Evolutionary conservation across 2,113 vertebrate genomes (phyloP).

Genomic region (Sciurus niger): DNA sequence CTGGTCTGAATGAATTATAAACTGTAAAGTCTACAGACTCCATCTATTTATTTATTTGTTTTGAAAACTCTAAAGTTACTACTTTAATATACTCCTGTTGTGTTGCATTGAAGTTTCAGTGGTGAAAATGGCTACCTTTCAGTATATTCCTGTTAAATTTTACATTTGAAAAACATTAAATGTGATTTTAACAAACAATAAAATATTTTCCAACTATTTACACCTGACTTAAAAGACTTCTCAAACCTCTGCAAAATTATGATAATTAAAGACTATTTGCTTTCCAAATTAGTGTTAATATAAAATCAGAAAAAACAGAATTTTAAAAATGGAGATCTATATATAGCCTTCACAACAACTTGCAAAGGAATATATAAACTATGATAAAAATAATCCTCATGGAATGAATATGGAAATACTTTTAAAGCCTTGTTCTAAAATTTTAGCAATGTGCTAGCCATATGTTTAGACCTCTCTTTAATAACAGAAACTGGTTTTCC

Average conservation of each 20-base stretch:
- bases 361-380: conserved; percentile 51
- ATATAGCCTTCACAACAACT: conserved; percentile 14
- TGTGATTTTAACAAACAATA: conserved; percentile 19
- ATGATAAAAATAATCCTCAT: conserved; percentile 25
- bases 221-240: too few species aligned
- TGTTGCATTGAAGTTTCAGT: background rate
- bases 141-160: background rate
- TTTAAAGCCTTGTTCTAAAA: conserved; percentile 29
- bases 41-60: background rate
- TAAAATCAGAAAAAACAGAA: conserved; percentile 56
- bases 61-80: conserved; percentile 49
- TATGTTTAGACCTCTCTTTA: background rate
- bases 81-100: conserved; percentile 7
- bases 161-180: conserved; percentile 8
- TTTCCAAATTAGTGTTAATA: background rate
- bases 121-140: background rate
- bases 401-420: conserved; percentile 32
- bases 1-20: background rate
- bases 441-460: background rate
- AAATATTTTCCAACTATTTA: too few species aligned
- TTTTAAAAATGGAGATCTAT: conserved; percentile 19
- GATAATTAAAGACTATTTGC: too few species aligned
- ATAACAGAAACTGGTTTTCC: conserved; percentile 18
- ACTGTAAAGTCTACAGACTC: background rate
- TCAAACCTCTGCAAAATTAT: too few species aligned